phyloP scores from a whole-genome alignment of 2,797 vertebrate genomes.

The Neopelma chrysocephalum region DNA sequence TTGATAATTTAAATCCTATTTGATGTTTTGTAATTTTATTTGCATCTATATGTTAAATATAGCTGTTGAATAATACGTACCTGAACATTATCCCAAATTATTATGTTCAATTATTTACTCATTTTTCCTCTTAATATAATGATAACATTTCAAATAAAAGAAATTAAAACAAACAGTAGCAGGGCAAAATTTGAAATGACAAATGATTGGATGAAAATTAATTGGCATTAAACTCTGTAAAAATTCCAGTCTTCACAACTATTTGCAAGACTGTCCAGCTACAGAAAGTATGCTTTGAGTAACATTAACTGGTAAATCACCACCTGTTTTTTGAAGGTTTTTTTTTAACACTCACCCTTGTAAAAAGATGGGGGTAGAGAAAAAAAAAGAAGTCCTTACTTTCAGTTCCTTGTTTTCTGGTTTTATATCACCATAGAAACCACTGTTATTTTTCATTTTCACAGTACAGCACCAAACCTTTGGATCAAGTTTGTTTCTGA shows the following conservation, averaged over 20 bases:
- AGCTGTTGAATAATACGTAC: background rate
- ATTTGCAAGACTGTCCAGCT: background rate
- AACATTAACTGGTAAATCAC: background rate
- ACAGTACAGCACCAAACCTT: background rate
- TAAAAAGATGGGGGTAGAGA: rapidly evolving
- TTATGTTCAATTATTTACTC: background rate
- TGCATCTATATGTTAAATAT: background rate
- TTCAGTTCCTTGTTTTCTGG: background rate
- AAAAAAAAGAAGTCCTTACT: background rate
- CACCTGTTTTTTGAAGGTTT: rapidly evolving
- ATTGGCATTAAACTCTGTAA: background rate
- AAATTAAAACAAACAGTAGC: background rate
- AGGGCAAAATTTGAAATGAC: background rate
- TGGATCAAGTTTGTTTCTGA: background rate
- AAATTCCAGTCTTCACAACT: background rate
- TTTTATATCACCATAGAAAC: background rate
- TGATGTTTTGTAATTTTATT: background rate
- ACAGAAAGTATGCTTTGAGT: background rate
- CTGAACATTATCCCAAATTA: background rate
- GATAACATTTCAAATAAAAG: background rate
- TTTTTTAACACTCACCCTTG: background rate
- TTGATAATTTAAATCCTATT: background rate
- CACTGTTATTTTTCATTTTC: background rate
- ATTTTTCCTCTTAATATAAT: background rate
- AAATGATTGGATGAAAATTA: background rate